Base-by-base conservation (phyloP, 1,140 invertebrate species). In the Eupristina koningsbergeri region DNA sequence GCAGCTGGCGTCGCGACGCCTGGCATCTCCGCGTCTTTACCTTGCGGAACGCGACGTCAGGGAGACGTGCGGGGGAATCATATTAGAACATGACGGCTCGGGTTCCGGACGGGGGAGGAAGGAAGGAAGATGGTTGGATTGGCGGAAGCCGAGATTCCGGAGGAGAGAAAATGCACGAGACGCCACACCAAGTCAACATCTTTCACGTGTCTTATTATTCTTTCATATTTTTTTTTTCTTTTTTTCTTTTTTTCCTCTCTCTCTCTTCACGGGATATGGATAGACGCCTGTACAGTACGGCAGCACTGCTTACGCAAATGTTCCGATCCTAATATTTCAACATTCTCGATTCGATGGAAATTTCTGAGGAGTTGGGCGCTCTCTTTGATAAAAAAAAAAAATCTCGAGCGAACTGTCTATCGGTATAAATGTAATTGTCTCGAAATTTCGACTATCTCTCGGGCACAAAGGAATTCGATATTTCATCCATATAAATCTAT, bases 121-220 rank as follows among this genome's bases (percentile, higher is more conserved):
- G 45, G 31, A 26, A 31, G 41, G 69, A 31, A 36, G 31, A 67
- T 6, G 39, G 69, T 41, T 5, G 29, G 29, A 36, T 36, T 36
- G 11, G 64, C 64, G 39, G 69, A 19, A 26, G 73, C 73, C 2
- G 36, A 71, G 31, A n/a, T 29, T 47, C 7, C 11, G n/a, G 41
- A 74, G 29, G 41, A 47, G 41, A 8, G 41, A 74, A 36, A 36
- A 41, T 41, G 1, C 73, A 50, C 22, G 31, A 50, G 45, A 61
- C 17, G 39, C 41, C 22, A 8, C 45, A 61, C 64, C 47, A 36
- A 80, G 78, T 80, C 78, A 71, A 80, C 78, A 71, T 80, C 69
- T 80, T 71, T 71, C 26, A n/a, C 15, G 22, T 22, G 75, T 63
- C 53, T 63, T 61, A 41, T 77, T 77, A 77, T 63, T 77, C 53